phyloP scores from a whole-genome alignment of 2,113 vertebrate genomes.

The Psettodes erumei region DNA sequence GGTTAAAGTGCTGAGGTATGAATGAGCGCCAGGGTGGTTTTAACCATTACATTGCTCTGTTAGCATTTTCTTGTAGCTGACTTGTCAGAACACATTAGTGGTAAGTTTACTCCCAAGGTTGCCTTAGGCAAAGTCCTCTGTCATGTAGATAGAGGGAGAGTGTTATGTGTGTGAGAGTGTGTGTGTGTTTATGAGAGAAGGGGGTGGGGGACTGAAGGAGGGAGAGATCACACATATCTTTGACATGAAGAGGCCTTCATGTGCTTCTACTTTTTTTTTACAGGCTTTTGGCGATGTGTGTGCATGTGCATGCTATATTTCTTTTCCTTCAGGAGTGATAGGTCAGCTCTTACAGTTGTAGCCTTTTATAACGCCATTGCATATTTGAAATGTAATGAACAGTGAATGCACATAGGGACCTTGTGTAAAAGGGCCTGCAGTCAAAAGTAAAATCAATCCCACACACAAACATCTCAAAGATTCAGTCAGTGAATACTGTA shows the following conservation, averaged over 20 bases:
- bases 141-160: slow-evolving; percentile 46
- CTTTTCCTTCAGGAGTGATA: slow-evolving; percentile 24
- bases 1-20: slow-evolving; percentile 66
- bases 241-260: slow-evolving; percentile 53
- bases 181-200: not conserved
- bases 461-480: slow-evolving; percentile 15
- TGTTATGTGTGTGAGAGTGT: slow-evolving; percentile 13
- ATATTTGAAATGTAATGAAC: slow-evolving; percentile 4
- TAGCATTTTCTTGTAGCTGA: slow-evolving; percentile 64
- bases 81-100: slow-evolving; percentile 73
- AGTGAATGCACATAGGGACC: not conserved
- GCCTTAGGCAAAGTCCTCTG: slow-evolving; percentile 62
- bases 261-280: slow-evolving; percentile 3
- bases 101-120: slow-evolving; percentile 56
- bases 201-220: slow-evolving; percentile 15
- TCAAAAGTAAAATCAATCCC: not conserved
- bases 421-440: not conserved
- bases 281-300: not conserved
- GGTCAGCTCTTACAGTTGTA: slow-evolving; percentile 20
- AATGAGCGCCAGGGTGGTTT: slow-evolving; percentile 19
- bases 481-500: not conserved
- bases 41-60: slow-evolving; percentile 60
- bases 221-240: slow-evolving; percentile 37
- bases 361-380: not conserved
- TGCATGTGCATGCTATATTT: not conserved